A percentile compares a stretch with the other conserved stretches of the same genome.
phyloP scores from a whole-genome alignment of 2,113 vertebrate genomes.

The Phaethon lepturus region DNA sequence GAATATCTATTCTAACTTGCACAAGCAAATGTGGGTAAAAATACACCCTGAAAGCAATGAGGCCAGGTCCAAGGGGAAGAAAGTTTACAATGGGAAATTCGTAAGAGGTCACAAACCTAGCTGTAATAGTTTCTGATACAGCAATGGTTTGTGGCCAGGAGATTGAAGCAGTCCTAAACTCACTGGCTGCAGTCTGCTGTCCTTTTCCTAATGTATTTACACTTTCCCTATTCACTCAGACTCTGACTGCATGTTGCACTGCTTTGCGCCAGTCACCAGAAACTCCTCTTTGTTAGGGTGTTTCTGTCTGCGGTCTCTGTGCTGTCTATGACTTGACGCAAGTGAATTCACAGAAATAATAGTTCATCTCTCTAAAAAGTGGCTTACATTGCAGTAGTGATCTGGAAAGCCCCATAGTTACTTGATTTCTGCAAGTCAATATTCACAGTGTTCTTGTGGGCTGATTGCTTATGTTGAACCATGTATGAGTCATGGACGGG shows the following conservation, averaged over 20 bases:
- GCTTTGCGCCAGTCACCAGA: neutral
- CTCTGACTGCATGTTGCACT: fast-evolving
- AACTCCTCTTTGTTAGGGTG: neutral
- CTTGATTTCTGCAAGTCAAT: neutral
- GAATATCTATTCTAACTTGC: neutral
- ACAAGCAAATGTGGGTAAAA: neutral
- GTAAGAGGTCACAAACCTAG: neutral
- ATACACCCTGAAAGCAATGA: fast-evolving
- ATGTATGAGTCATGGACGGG: neutral
- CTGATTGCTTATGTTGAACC: neutral
- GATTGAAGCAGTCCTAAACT: neutral
- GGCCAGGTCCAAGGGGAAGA: neutral
- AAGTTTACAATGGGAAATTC: neutral
- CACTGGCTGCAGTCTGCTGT: neutral
- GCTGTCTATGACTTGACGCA: neutral
- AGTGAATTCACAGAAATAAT: neutral
- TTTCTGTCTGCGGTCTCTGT: neutral
- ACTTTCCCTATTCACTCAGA: neutral
- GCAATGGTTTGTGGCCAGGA: neutral
- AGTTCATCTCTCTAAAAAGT: neutral
- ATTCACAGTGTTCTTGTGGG: neutral
- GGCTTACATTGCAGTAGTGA: neutral
- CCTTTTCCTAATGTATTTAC: neutral
- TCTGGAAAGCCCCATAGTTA: slow-evolving; percentile 40
- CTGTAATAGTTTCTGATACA: neutral